These are phyloP conservation scores for Eubucco bourcierii DNA, from an alignment of 2,113 vertebrate genomes.

Conservation along the genomic window DNA sequence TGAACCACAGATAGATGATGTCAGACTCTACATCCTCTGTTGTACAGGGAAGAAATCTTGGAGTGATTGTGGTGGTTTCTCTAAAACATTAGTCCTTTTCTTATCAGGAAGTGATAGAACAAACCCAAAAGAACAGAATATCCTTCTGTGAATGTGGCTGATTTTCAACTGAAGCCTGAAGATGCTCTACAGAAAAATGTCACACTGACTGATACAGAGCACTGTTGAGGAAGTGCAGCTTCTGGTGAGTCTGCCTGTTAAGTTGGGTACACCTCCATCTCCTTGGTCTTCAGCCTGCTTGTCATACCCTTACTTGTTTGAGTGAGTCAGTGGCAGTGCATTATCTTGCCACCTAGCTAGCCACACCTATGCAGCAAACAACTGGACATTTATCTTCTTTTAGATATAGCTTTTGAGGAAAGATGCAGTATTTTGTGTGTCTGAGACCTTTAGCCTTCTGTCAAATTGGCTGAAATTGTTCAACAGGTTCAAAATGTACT, in stretches of 20 bases:
- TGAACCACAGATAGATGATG: not conserved
- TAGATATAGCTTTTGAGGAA: not conserved
- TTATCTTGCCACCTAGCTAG: not conserved
- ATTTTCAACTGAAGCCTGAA: not conserved
- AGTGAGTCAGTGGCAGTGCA: rapidly evolving
- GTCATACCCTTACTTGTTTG: not conserved
- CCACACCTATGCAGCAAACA: not conserved
- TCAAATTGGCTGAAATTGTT: constrained; percentile 19
- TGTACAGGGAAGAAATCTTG: not conserved
- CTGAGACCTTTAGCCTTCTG: constrained; percentile 28
- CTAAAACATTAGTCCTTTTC: no score
- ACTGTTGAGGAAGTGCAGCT: not conserved
- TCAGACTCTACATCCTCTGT: not conserved
- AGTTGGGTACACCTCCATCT: not conserved
- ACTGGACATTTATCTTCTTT: not conserved
- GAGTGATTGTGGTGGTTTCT: not conserved
- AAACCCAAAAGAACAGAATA: not conserved
- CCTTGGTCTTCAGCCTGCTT: not conserved
- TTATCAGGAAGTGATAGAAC: not conserved
- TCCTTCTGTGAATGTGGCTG: not conserved
- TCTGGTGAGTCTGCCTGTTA: rapidly evolving
- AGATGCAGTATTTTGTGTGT: not conserved
- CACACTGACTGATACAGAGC: rapidly evolving
- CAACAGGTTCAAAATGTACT: constrained; percentile 34
- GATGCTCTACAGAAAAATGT: not conserved